phyloP scores from a whole-genome alignment of 2,888 invertebrate genomes.

The Lysandra coridon region DNA sequence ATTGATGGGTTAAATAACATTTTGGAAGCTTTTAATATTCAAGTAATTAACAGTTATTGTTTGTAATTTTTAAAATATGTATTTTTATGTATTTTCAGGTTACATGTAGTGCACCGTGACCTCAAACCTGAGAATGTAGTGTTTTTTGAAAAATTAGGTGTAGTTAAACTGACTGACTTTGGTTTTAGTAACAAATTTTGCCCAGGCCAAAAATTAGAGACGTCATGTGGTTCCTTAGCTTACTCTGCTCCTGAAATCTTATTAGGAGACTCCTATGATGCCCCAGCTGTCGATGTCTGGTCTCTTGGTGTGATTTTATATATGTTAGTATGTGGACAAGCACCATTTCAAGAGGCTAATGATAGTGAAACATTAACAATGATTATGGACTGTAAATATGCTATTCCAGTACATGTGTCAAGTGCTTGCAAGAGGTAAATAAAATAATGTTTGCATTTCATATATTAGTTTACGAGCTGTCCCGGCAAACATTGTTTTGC shows the following conservation, averaged over 20 bases:
- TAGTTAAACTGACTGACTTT: slow-evolving; percentile 99
- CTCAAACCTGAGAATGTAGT: slow-evolving; percentile 99
- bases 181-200: slow-evolving; percentile 97
- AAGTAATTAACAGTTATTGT: neutral
- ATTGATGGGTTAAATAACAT: neutral
- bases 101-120: slow-evolving; percentile 89
- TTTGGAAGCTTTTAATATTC: neutral
- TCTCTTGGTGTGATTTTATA: slow-evolving; percentile 98
- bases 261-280: slow-evolving; percentile 98
- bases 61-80: slow-evolving; percentile 7
- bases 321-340: slow-evolving; percentile 98
- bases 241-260: slow-evolving; percentile 99
- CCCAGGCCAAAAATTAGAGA: slow-evolving; percentile 97
- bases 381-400: slow-evolving; percentile 99
- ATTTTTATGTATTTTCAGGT: slow-evolving; percentile 55
- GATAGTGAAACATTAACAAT: slow-evolving; percentile 99
- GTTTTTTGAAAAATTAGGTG: slow-evolving; percentile 97
- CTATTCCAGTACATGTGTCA: slow-evolving; percentile 93
- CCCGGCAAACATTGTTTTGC: no score
- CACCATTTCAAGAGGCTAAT: slow-evolving; percentile 99
- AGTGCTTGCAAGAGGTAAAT: slow-evolving; percentile 88
- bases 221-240: slow-evolving; percentile 98
- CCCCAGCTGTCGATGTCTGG: slow-evolving; percentile 99
- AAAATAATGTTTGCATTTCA: neutral
- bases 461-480: no score